Conservation (phyloP, 1,140 invertebrate genomes). For the Achroia grisella region DNA sequence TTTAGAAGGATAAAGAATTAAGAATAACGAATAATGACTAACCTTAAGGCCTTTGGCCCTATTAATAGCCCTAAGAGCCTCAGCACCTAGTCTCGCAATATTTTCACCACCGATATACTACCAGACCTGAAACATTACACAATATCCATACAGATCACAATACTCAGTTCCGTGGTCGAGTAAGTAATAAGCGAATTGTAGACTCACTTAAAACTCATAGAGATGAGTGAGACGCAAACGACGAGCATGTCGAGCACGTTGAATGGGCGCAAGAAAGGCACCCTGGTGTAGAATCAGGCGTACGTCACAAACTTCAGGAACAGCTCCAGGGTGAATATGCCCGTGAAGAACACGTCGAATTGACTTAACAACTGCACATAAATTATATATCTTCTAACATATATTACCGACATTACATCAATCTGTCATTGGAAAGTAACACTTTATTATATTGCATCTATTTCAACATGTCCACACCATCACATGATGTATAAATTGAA, state of each 20-base stretch:
- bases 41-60: slow-evolving; percentile 99
- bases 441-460: no score
- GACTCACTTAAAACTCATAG: slow-evolving; percentile 93
- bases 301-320: slow-evolving; percentile 97
- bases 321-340: slow-evolving; percentile 98
- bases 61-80: slow-evolving; percentile 98
- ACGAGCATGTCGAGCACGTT: slow-evolving; percentile 98
- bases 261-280: slow-evolving; percentile 98
- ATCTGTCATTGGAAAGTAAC: no score
- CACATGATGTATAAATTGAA: no score
- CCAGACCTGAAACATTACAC: slow-evolving; percentile 87
- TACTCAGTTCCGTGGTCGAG: no score
- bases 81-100: slow-evolving; percentile 97
- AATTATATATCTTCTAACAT: neutral
- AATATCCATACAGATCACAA: no score
- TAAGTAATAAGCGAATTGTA: no score
- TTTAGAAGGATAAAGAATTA: no score
- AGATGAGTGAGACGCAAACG: slow-evolving; percentile 97
- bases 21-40: slow-evolving; percentile 38
- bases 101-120: slow-evolving; percentile 99
- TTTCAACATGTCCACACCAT: no score
- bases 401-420: neutral
- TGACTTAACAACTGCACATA: slow-evolving; percentile 90
- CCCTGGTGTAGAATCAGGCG: slow-evolving; percentile 97
- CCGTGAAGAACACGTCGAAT: slow-evolving; percentile 99